Evolutionary conservation across 2,113 vertebrate species (phyloP).

Genomic region (Gasterosteus aculeatus): DNA sequence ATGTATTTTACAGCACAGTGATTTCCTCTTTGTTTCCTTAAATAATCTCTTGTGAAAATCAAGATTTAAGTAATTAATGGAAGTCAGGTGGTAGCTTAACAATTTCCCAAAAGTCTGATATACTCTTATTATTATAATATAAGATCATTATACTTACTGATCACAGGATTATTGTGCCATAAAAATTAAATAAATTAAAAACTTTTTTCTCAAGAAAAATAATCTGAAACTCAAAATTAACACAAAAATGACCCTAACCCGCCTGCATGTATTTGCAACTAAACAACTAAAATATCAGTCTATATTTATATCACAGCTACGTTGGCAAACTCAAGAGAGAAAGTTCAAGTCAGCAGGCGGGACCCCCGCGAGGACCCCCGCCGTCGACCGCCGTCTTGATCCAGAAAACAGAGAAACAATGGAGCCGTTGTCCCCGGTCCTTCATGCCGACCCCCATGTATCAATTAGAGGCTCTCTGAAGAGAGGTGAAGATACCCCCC

Average conservation of each 20-base stretch:
- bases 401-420: constrained; percentile 68
- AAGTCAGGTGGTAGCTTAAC: no score
- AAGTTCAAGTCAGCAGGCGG: constrained; percentile 46
- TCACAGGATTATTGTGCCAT: not conserved
- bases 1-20: not conserved
- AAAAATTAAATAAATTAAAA: no score
- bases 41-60: no score
- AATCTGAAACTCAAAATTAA: not conserved
- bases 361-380: constrained; percentile 47
- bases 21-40: not conserved
- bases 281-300: no score
- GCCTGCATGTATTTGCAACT: no score
- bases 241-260: no score
- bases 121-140: not conserved
- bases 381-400: constrained; percentile 64
- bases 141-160: not conserved
- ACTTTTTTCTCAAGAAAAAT: not conserved
- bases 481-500: constrained; percentile 61
- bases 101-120: not conserved
- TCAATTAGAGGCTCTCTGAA: constrained; percentile 64
- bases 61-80: no score
- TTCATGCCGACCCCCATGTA: constrained; percentile 61
- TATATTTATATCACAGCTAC: not conserved
- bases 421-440: constrained; percentile 69
- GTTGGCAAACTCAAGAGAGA: constrained; percentile 10